Conservation (phyloP, 2,888 invertebrate species). For the Dioctria linearis region DNA sequence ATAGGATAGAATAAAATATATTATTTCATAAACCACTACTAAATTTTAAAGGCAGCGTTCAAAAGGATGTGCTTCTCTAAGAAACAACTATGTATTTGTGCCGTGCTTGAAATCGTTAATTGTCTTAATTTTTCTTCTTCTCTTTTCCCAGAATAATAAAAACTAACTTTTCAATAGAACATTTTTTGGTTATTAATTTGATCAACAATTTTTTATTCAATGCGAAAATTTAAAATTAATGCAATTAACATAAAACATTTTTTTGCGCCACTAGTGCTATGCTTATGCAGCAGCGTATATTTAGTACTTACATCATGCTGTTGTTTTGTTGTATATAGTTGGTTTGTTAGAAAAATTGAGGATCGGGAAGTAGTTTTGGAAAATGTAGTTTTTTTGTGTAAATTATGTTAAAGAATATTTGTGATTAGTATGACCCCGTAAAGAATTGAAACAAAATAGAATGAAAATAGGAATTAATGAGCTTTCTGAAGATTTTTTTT, state of each 20-base stretch:
- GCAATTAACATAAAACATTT: neutral
- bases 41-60: neutral
- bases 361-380: conserved; percentile 36
- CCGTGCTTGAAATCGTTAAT: too few relatives aligned
- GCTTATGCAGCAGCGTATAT: conserved; percentile 60
- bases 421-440: conserved; percentile 24
- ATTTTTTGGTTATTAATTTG: too few relatives aligned
- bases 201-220: too few relatives aligned
- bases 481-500: conserved; percentile 15
- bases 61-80: too few relatives aligned
- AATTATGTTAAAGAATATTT: conserved; percentile 26
- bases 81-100: neutral
- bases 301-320: conserved; percentile 71
- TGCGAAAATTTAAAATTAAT: neutral
- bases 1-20: too few relatives aligned
- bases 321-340: conserved; percentile 61
- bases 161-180: too few relatives aligned
- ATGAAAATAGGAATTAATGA: conserved; percentile 3
- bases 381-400: conserved; percentile 37
- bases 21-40: neutral
- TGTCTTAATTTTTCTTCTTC: too few relatives aligned
- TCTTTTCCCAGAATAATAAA: too few relatives aligned
- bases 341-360: conserved; percentile 42
- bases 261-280: conserved; percentile 7
- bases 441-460: conserved; percentile 26